phyloP scores from a whole-genome alignment of 1,140 invertebrate genomes.

The Microplitis mediator region DNA sequence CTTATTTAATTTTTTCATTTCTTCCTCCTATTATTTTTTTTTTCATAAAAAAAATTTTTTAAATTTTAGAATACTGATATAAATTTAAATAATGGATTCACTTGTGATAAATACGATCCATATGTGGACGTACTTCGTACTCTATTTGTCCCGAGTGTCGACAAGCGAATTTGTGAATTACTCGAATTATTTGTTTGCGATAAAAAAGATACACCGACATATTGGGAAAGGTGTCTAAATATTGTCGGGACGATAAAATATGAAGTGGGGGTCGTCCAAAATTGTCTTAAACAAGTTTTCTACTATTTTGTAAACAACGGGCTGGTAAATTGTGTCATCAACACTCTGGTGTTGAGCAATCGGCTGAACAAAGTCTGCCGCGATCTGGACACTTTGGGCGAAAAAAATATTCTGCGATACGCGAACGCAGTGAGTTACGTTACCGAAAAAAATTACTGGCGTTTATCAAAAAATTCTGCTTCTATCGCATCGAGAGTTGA shows the following conservation, averaged over 20 bases:
- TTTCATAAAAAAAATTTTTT: not conserved
- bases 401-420: constrained; percentile 29
- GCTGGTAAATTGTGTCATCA: constrained; percentile 37
- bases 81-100: not conserved
- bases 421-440: constrained; percentile 42
- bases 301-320: constrained; percentile 41
- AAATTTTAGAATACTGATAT: not conserved
- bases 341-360: constrained; percentile 43
- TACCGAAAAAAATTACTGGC: constrained; percentile 42
- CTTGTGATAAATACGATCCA: constrained; percentile 30
- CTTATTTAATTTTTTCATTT: not conserved
- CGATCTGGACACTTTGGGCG: constrained; percentile 37
- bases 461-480: not conserved
- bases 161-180: constrained; percentile 35
- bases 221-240: constrained; percentile 39
- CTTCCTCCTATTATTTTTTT: not conserved
- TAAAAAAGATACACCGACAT: constrained; percentile 22
- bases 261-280: not conserved
- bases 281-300: constrained; percentile 32
- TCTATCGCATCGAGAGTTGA: too few species aligned
- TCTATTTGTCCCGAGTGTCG: constrained; percentile 43
- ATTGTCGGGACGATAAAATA: constrained; percentile 9
- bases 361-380: constrained; percentile 38
- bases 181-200: constrained; percentile 42
- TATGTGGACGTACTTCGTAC: constrained; percentile 43